These are phyloP conservation scores for Paradoxurus hermaphroditus DNA, from an alignment of 2,113 vertebrate genomes.

Conservation along the genomic window DNA sequence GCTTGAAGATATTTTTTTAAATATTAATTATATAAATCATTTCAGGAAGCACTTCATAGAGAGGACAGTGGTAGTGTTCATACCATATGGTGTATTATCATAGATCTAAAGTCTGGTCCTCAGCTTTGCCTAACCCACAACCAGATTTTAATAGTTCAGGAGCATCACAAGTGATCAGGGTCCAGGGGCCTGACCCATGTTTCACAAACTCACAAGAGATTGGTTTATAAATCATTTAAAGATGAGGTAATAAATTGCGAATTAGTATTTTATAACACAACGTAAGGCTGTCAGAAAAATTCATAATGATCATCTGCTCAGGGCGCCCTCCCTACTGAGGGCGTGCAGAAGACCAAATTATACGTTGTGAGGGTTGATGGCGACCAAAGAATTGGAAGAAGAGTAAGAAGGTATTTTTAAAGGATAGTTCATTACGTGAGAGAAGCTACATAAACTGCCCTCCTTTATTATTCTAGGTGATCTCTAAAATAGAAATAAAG, in stretches of 20 bases:
- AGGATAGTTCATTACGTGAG: neutral
- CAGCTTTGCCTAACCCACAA: neutral
- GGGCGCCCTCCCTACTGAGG: neutral
- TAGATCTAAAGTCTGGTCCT: neutral
- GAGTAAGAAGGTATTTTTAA: neutral
- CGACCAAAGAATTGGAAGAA: neutral
- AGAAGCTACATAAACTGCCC: neutral
- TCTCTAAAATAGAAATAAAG: neutral
- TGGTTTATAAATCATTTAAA: conserved; percentile 4
- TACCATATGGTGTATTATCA: neutral
- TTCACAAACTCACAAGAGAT: neutral
- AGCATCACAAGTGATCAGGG: neutral
- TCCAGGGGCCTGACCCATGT: neutral
- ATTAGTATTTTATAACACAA: neutral
- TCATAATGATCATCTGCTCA: neutral
- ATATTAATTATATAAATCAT: neutral
- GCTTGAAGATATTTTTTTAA: neutral
- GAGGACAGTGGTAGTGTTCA: neutral
- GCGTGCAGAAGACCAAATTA: neutral
- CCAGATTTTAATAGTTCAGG: neutral
- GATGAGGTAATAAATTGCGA: neutral
- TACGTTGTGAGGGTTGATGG: neutral
- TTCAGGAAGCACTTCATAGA: neutral
- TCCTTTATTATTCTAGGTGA: neutral
- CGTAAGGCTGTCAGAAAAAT: neutral